These are phyloP conservation scores for Paralichthys olivaceus DNA, from an alignment of 2,113 vertebrate species.

Conservation along the genomic window DNA sequence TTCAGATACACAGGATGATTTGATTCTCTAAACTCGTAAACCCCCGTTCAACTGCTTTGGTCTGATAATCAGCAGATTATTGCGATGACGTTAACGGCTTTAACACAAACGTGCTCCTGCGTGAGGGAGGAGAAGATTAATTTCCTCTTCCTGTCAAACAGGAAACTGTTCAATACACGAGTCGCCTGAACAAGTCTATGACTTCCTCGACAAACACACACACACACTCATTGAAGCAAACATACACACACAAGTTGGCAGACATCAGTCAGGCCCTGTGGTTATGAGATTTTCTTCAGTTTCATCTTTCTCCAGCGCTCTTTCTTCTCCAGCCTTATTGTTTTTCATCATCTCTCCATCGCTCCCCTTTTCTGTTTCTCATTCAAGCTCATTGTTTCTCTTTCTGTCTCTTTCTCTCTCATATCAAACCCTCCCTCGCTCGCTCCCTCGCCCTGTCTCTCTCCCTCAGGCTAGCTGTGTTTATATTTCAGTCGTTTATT, in stretches of 20 bases:
- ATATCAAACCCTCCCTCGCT: slow-evolving; percentile 47
- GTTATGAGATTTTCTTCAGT: slow-evolving; percentile 77
- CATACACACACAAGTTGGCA: slow-evolving; percentile 54
- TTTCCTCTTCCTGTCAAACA: slow-evolving; percentile 72
- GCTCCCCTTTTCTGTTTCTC: slow-evolving; percentile 63
- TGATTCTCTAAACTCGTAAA: slow-evolving; percentile 36
- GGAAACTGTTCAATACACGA: slow-evolving; percentile 65
- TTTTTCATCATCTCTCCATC: slow-evolving; percentile 71
- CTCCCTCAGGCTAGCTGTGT: slow-evolving; percentile 69
- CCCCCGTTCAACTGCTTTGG: slow-evolving; percentile 5
- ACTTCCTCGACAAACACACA: slow-evolving; percentile 69
- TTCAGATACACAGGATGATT: slow-evolving; percentile 2
- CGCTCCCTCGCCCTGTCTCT: slow-evolving; percentile 47
- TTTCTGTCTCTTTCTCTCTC: slow-evolving; percentile 56
- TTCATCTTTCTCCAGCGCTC: slow-evolving; percentile 57
- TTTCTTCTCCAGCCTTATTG: slow-evolving; percentile 66
- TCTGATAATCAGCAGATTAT: slow-evolving; percentile 32
- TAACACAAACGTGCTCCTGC: slow-evolving; percentile 14
- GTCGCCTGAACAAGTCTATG: slow-evolving; percentile 63
- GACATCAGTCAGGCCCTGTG: slow-evolving; percentile 73
- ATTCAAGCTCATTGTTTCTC: slow-evolving; percentile 65
- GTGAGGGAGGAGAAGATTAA: slow-evolving; percentile 57
- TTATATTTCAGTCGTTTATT: slow-evolving; percentile 83
- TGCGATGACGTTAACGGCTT: slow-evolving; percentile 33
- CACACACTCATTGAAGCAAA: slow-evolving; percentile 5